Evolutionary conservation across 2,888 invertebrate genomes (phyloP), one percentile per base, ranked within the genome.

Genomic region (Siphlonurus alternatus): DNA sequence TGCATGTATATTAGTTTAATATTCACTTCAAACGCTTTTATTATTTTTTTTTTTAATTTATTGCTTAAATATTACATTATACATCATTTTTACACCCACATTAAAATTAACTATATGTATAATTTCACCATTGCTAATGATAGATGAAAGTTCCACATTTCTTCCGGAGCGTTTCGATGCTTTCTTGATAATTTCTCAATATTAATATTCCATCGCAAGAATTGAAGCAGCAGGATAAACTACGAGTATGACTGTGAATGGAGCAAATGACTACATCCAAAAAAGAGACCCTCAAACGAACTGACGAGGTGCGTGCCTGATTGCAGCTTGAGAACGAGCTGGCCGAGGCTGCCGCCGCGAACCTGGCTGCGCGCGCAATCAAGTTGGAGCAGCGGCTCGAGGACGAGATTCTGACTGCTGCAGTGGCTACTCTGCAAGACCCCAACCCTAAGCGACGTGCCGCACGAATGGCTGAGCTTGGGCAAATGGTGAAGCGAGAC

Each of bases 401-500:
- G 56, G 56, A 56, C 56, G 56, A 56, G n/a, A 56, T 56, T 22
- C 56, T 56, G 5, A 22, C n/a, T 7, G 56, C 56, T n/a, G 56
- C 56, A 10, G 56, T 56, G 56, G 19, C 22, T 7, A 56, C 7
- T 20, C 56, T 56, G 7, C n/a, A n/a, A 10, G 56, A 56, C 56
- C 56, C 56, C 7, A 22, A 56, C 56, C 19, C 22, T n/a, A 20
- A 56, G 7, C 56, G 56, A 10, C 56, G 56, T 56, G 23, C 23
- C 10, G 24, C 24, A 23, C 60, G 63, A 23, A 61, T 66, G 61
- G 61, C 22, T 2, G 64, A 69, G 64, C 66, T 70, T 7, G 67
- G 67, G 59, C 64, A 67, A 24, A 64, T 69, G 62, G 66, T 70
- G 61, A 66, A 68, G 25, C 65, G 72, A 19, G 69, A 69, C 67